Evolutionary conservation across 2,797 vertebrate species (phyloP).

Genomic region (Crenuchus spilurus): DNA sequence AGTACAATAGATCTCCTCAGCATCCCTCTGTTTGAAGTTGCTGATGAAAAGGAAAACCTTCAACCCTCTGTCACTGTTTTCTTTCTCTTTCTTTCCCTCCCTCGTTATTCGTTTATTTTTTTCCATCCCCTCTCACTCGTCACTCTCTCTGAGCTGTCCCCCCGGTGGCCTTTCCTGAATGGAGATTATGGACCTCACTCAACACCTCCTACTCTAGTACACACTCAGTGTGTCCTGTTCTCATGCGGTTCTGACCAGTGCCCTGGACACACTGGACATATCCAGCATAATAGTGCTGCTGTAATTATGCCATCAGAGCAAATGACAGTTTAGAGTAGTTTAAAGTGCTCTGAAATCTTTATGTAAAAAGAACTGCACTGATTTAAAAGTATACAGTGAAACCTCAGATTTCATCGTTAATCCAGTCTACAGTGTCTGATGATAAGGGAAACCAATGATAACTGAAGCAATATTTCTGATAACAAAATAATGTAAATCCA

Average conservation of each 20-base stretch:
- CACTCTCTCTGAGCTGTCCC: constrained; percentile 49
- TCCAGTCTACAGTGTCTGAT: too few species aligned
- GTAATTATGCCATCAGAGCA: background rate
- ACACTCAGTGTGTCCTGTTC: background rate
- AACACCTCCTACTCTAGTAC: constrained; percentile 69
- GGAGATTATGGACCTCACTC: constrained; percentile 64
- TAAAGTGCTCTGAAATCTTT: too few species aligned
- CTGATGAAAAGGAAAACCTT: constrained; percentile 44
- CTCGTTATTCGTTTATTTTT: constrained; percentile 59
- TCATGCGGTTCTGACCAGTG: background rate
- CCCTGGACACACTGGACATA: background rate
- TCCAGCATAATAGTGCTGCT: background rate
- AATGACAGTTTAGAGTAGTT: too few species aligned
- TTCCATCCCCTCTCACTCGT: constrained; percentile 59
- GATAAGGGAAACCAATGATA: too few species aligned
- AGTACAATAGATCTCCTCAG: constrained; percentile 57
- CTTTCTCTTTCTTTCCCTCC: constrained; percentile 45
- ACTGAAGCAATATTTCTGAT: too few species aligned
- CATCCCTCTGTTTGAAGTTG: constrained; percentile 53
- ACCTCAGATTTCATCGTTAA: too few species aligned
- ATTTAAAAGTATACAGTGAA: too few species aligned
- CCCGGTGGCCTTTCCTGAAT: constrained; percentile 62
- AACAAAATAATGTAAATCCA: too few species aligned
- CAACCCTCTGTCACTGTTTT: constrained; percentile 19
- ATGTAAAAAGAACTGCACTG: too few species aligned